Evolutionary conservation across 1,140 invertebrate species (phyloP), one percentile per base, ranked within the genome.

Genomic region (Cotesia chilonis): DNA sequence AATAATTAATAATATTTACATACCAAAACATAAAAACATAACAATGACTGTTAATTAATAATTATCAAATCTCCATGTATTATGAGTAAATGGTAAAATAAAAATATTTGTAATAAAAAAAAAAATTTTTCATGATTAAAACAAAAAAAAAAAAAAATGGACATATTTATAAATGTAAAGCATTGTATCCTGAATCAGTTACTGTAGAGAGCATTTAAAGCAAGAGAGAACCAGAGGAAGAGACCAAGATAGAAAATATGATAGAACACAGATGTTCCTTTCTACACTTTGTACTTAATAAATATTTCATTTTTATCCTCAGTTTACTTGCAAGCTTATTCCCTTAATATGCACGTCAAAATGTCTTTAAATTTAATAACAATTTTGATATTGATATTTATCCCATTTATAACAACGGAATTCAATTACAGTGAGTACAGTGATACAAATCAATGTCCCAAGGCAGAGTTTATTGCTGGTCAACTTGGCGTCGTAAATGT

Each of bases 401-500:
- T 65, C 5, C 9, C 41, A 20, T n/a, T 52, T 10, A 17, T 52
- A 4, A 35, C 38, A n/a, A 14, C 2, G 54, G 17, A 1, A 4
- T 7, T 57, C 5, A 20, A 4, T 14, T 41, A 47, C n/a, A n/a
- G 10, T 64, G 9, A 36, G 47, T 35, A 35, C 65, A 4, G 63
- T 52, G 74, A 80, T 37, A 73, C 79, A 41, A 77, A 77, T 35
- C 80, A 82, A 64, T 84, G 83, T 37, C 68, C 73, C 35, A 59
- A 65, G 36, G 74, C 82, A 3, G 57, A 78, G 28, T 72, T 78
- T 17, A 75, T 74, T 68, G 75, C 76, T 10, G 76, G 72, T 20
- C 77, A 78, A 14, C 64, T 77, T 7, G 82, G 78, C 12, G n/a
- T 71, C 7, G 82, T 83, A 4, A 82, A 80, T 17, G 82, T 85